Evolutionary conservation across 1,140 invertebrate genomes (phyloP).

Genomic region (Brachionus koreanus): DNA sequence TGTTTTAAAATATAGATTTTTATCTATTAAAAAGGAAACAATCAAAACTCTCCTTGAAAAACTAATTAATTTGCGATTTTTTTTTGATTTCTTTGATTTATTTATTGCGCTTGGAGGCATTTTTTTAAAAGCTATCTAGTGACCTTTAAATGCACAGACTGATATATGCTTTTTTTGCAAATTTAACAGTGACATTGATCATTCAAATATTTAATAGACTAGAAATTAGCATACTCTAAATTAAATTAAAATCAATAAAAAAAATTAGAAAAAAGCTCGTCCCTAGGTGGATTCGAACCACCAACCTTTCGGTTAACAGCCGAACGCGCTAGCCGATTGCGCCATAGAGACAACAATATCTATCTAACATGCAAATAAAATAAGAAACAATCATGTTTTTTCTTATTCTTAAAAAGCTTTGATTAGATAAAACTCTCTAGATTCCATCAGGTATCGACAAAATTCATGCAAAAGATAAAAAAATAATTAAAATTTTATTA

Average conservation of each 20-base stretch:
- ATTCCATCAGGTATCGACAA: constrained; percentile 1
- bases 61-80: no score
- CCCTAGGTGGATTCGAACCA: not conserved
- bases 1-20: no score
- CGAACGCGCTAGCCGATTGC: not conserved
- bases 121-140: no score
- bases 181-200: no score
- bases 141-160: no score
- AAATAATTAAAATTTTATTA: not conserved
- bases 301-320: not conserved
- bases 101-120: no score
- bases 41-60: no score
- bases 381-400: not conserved
- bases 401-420: no score
- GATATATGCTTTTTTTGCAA: no score
- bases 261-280: not conserved
- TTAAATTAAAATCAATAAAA: not conserved
- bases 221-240: not conserved
- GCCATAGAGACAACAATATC: not conserved
- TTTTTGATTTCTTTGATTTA: no score
- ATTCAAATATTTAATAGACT: no score
- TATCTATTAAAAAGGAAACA: no score
- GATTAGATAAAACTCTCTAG: not conserved
- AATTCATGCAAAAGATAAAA: not conserved
- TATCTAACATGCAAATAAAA: not conserved